Base-by-base conservation (phyloP, 2,797 vertebrate species). In the Cuniculus paca region DNA sequence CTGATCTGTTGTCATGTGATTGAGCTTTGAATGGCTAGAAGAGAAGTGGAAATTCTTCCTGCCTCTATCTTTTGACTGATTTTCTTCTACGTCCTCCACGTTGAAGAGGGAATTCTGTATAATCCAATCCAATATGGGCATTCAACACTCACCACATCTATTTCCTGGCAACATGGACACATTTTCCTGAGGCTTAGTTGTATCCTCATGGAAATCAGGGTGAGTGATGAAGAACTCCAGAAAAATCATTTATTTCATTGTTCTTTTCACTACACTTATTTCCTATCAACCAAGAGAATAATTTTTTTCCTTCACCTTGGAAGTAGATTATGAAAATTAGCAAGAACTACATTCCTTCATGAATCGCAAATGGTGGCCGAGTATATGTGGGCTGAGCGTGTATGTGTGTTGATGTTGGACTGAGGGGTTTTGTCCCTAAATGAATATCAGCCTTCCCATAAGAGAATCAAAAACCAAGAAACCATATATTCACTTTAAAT, bases 241-340 rank as follows among this genome's bases (percentile, higher is more conserved):
- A 28, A 65, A 65, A 77, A 65, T 78, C 12, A 75, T 31, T 20
- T 82, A 28, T 85, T 80, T 93, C 14, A 31, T 91, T 58, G 31
- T 36, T 9, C 92, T 95, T 91, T 91, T 79, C 45, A 70, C 22
- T 72, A 77, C 70, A 70, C n/a, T 78, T 48, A 90, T 95, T 92
- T 94, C 65, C 65, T 86, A n/a, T 54, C 56, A 85, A 45, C 13
- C 56, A 92, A 90, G 28, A 83, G 4, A 86, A 45, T 56, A 20
- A 34, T 42, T 22, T 94, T 36, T 65, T n/a, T n/a, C 31, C 12
- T 75, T 75, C 24, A 14, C 42, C 11, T 89, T 85, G 58, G 20
- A 91, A 90, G 74, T 26, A 58, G 24, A 65, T 22, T 45, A 6
- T 65, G 39, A 63, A 78, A 60, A 56, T 9, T 28, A 86, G 22